A percentile compares a stretch with the other conserved stretches of the same genome.
Conservation (phyloP, 1,140 invertebrate species). For the Lasioglossum baleicum region DNA sequence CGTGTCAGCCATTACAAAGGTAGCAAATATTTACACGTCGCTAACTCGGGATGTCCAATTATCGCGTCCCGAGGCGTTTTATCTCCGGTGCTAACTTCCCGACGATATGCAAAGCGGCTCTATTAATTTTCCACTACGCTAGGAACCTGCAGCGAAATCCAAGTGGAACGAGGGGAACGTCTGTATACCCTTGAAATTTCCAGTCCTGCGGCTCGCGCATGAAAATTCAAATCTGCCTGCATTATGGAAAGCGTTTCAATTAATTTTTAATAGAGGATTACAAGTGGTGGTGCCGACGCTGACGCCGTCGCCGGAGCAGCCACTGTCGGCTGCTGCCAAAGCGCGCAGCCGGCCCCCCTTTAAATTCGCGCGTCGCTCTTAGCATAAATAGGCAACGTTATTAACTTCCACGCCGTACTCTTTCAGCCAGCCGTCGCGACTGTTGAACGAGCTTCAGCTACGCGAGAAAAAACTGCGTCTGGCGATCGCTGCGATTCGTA, state of each 20-base stretch:
- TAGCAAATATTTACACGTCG: slow-evolving; percentile 59
- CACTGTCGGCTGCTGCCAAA: neutral
- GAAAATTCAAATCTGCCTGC: slow-evolving; percentile 26
- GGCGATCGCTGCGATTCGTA: neutral
- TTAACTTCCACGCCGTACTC: neutral
- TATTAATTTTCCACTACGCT: slow-evolving; percentile 63
- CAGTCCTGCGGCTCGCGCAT: neutral
- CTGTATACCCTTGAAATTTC: slow-evolving; percentile 26
- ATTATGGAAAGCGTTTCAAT: slow-evolving; percentile 37
- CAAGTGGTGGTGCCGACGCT: neutral
- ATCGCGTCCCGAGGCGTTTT: slow-evolving; percentile 60
- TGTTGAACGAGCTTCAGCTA: neutral
- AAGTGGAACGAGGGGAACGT: slow-evolving; percentile 1
- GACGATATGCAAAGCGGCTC: slow-evolving; percentile 70
- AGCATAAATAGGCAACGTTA: slow-evolving; percentile 6
- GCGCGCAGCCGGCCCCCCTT: neutral
- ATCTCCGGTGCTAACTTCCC: slow-evolving; percentile 61
- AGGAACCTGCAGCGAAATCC: slow-evolving; percentile 15
- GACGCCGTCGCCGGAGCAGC: neutral
- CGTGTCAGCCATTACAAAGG: slow-evolving; percentile 46
- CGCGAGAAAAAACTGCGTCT: neutral
- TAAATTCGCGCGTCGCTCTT: neutral
- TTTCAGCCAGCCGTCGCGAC: neutral
- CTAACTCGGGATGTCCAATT: slow-evolving; percentile 61
- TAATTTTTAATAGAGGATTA: slow-evolving; percentile 39